Base-by-base conservation (phyloP, 2,888 invertebrate species). In the Sipha maydis region DNA sequence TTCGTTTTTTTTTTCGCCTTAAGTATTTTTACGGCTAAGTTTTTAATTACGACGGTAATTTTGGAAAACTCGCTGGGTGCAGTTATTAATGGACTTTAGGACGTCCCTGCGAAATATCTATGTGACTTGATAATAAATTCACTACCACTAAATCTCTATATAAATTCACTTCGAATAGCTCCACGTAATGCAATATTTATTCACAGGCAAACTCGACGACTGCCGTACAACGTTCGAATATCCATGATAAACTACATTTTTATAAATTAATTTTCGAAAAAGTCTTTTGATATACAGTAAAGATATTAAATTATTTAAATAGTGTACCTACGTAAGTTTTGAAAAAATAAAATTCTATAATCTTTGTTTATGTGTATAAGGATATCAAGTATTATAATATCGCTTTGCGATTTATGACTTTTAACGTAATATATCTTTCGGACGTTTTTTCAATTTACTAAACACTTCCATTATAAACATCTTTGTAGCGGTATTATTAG, bases 361-460 rank as follows among this genome's bases (percentile, higher is more conserved):
- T 83, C 34, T 73, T n/a, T 25, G 54, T 83, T 83, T 73, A 83
- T 73, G 71, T 80, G 38, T 38, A 54, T 56, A 73, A 31, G 83
- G 34, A 54, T 69, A 82, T 69, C 69, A 31, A 54, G n/a, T 54
- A 34, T 61, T 61, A 61, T 21, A 61, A 83, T 83, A 83, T 83
- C 54, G 73, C 73, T 34, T 54, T 54, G 54, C 34, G 56, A 83
- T 83, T 83, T 83, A 83, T 73, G 34, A 54, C 73, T 73, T 73
- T 83, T 54, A 19, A 73, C 19, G 73, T 83, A 83, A 83, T 83
- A 73, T 56, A 83, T 83, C 73, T 73, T 73, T 73, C 34, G 34
- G 83, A 56, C 73, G 73, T 83, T 83, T 83, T 78, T 83, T 56
- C 83, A 56, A 83, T 83, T 83, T 83, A 83, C 48, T 56, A 73